A percentile compares a stretch with the other conserved stretches of the same genome.
phyloP scores from a whole-genome alignment of 2,888 invertebrate genomes.

The Volucella inflata region DNA sequence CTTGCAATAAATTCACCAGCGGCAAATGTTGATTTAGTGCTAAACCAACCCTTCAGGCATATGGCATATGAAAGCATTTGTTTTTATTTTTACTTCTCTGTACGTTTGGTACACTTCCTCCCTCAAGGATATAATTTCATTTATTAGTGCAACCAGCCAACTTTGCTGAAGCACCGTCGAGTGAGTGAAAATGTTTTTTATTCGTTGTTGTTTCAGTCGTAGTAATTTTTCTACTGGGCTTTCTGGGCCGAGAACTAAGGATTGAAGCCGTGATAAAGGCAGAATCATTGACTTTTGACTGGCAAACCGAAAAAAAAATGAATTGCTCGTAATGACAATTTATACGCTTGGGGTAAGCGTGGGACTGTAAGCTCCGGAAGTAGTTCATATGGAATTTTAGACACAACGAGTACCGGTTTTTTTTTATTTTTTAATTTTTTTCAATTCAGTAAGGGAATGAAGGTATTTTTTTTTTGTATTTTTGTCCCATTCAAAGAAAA shows the following conservation, averaged over 20 bases:
- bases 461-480: conserved; percentile 4
- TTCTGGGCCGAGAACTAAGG: not conserved
- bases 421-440: not conserved
- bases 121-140: conserved; percentile 59
- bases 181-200: conserved; percentile 38
- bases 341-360: conserved; percentile 56
- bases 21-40: conserved; percentile 64
- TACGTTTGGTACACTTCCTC: not conserved
- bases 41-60: conserved; percentile 41
- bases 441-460: conserved; percentile 10
- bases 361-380: conserved; percentile 47
- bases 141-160: conserved; percentile 54
- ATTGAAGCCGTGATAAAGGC: conserved; percentile 2
- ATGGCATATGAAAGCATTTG: conserved; percentile 25
- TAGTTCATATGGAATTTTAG: conserved; percentile 64
- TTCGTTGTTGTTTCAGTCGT: not conserved
- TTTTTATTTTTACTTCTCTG: conserved; percentile 19
- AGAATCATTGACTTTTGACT: conserved; percentile 61
- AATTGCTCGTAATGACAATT: conserved; percentile 55
- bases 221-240: not conserved
- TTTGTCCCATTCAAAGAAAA: not conserved
- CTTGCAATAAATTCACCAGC: conserved; percentile 34
- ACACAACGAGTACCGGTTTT: not conserved
- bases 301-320: conserved; percentile 56
- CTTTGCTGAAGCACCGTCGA: conserved; percentile 34